Base-by-base conservation (phyloP, 1,140 invertebrate species). In the Ctenoplectra terminalis region DNA sequence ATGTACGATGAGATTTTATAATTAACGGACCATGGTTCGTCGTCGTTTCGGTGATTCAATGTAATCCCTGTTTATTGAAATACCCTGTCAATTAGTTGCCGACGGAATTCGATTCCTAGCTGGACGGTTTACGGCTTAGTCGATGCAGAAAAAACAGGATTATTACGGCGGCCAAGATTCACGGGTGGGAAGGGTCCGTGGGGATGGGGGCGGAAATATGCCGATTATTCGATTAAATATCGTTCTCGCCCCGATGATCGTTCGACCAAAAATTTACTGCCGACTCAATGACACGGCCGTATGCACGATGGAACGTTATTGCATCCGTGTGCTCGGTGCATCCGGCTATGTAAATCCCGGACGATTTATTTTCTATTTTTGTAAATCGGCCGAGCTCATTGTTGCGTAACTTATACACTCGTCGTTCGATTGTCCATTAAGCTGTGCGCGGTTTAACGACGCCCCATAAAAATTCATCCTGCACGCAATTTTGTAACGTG, bases 181-280 rank as follows among this genome's bases (percentile, higher is more conserved):
- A 60, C 43, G 66, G 29, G 43, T 1, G 50, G 7, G 1, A 13
- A 7, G 29, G 7, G 11, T 40, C n/a, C n/a, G n/a, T n/a, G n/a
- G n/a, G n/a, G n/a, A n/a, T 40, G 40, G 40, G 40, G 40, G 40
- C 40, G 40, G 40, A 76, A 67, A 81, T 75, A 67, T 58, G 63
- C 61, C 81, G 75, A 70, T 82, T 78, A 78, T 70, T 71, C 75
- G 81, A 82, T 82, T 79, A 71, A 79, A 82, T 82, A 79, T 79
- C 75, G 75, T 37, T 77, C 50, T 17, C 63, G 54, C 40, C 1
- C n/a, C 64, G 37, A 79, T 70, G 75, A 71, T 79, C 66, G 54
- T 79, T 66, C 20, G 81, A 72, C 66, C 67, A 82, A 79, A 82
- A 82, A 82, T 79, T 78, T 79, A 79, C 75, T 77, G 73, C 15